Evolutionary conservation across 1,140 invertebrate species (phyloP).

Genomic region (Drosophila auraria): DNA sequence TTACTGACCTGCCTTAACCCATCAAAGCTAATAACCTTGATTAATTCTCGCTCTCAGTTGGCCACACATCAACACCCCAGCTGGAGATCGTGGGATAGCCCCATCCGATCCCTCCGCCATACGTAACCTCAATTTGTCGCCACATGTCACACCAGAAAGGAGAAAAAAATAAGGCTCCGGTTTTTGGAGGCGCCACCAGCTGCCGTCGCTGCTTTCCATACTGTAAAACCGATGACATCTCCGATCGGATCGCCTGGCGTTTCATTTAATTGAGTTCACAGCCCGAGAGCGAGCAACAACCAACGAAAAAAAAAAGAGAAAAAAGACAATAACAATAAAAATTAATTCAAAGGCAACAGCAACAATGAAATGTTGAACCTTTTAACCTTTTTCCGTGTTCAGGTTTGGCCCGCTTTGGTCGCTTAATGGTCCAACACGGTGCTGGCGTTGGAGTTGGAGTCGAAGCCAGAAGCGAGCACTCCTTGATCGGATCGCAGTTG

Average conservation of each 20-base stretch:
- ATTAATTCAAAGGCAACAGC: conserved; percentile 74
- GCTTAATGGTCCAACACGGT: conserved; percentile 63
- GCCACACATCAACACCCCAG: conserved; percentile 45
- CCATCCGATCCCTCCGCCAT: conserved; percentile 14
- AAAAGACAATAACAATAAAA: conserved; percentile 80
- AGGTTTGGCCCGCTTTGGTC: conserved; percentile 54
- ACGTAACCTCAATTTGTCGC: conserved; percentile 75
- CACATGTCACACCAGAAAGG: conserved; percentile 73
- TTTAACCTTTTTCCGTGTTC: conserved; percentile 77
- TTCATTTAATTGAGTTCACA: conserved; percentile 82
- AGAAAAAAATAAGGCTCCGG: conserved; percentile 33
- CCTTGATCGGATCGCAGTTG: conserved; percentile 59
- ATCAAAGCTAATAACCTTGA: conserved; percentile 12
- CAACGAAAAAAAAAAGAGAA: not conserved
- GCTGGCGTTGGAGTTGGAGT: conserved; percentile 30
- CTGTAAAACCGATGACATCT: conserved; percentile 68
- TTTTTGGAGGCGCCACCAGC: conserved; percentile 72
- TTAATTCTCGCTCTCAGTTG: conserved; percentile 24
- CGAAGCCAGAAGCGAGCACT: conserved; percentile 58
- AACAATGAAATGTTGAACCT: conserved; percentile 77
- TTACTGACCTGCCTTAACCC: conserved; percentile 29
- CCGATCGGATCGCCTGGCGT: conserved; percentile 73
- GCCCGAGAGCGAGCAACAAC: conserved; percentile 38
- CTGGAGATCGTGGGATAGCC: conserved; percentile 20
- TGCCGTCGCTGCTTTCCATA: conserved; percentile 47